Evolutionary conservation across 2,113 vertebrate species (phyloP), one percentile per base, ranked within the genome.

Genomic region (Stegastes partitus): DNA sequence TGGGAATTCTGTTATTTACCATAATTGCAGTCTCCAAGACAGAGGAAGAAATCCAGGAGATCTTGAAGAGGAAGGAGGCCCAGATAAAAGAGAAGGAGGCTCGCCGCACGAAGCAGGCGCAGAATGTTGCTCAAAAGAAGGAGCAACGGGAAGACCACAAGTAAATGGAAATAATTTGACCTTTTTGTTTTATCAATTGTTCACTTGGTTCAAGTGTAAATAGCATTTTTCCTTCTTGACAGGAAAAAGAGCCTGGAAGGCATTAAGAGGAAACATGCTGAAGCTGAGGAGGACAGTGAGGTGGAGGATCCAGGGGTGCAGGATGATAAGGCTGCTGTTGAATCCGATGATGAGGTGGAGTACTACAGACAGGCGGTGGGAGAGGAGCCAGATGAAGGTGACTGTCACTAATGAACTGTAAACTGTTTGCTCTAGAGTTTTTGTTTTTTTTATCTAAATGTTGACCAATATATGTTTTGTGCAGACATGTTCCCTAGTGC

Each of bases 291-390:
- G 0, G 96, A 97, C 84, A 95, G 95, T 0, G 97, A 96, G 5
- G 96, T 95, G 0, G 96, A 98, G 89, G 96, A 98, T 79, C 96
- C 97, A 0, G 96, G 97, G 0, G 67, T 55, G 1, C 88, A 92
- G 21, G 93, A 91, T 1, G 89, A 77, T 11, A 56, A 72, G 6
- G n/a, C 49, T 0, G 73, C 34, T 0, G 83, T 88, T 0, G 95
- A 95, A 0, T 95, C 96, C 0, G 96, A 97, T 1, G 96, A 97
- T 0, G 97, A 97, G 10, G 94, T 91, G 0, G 97, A 99, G 39
- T 98, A 98, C 82, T 99, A 96, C 85, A 94, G 96, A 54, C 95
- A 96, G 87, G 95, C 96, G 4, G 96, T 98, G 4, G 97, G 97
- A 51, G 65, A 94, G 83, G 97, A 98, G 25, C 97, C 97, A 0